A percentile compares a stretch with the other conserved stretches of the same genome.
phyloP scores from a whole-genome alignment of 2,797 vertebrate genomes.

The Anguilla obscura region DNA sequence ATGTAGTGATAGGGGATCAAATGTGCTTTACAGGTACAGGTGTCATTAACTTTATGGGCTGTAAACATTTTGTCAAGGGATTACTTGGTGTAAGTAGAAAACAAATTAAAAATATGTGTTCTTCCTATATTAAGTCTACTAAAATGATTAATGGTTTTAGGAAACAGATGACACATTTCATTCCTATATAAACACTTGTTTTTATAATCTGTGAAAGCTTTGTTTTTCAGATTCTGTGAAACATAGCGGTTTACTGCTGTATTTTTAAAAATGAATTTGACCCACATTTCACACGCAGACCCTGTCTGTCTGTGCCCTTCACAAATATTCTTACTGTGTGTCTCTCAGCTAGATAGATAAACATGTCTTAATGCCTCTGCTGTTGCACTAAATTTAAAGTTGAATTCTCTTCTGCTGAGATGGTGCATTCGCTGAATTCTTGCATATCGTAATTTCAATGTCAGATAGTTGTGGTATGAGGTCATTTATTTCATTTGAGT shows the following conservation, averaged over 20 bases:
- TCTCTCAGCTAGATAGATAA: not conserved
- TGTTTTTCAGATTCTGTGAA: not conserved
- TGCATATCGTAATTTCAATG: not conserved
- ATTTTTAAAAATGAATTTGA: not conserved
- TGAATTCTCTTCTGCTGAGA: not conserved
- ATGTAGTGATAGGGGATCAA: not conserved
- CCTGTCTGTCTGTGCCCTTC: not conserved
- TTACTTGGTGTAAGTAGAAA: constrained; percentile 38
- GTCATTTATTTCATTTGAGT: not conserved
- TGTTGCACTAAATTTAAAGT: constrained; percentile 1
- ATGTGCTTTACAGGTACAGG: not conserved
- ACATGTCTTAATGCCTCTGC: not conserved
- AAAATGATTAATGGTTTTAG: not conserved
- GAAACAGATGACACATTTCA: constrained; percentile 29
- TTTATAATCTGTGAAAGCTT: not conserved
- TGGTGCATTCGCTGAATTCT: constrained; percentile 1
- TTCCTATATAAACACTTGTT: not conserved
- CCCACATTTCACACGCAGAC: not conserved
- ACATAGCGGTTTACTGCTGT: not conserved
- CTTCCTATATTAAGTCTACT: not conserved
- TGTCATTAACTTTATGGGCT: constrained; percentile 43
- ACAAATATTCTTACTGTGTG: not conserved
- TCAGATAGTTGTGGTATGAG: not conserved
- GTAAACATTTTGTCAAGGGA: constrained; percentile 26
- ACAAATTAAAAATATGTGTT: constrained; percentile 34